Evolutionary conservation across 2,797 vertebrate species (phyloP), one percentile per base, ranked within the genome.

Genomic region (Avahi laniger): DNA sequence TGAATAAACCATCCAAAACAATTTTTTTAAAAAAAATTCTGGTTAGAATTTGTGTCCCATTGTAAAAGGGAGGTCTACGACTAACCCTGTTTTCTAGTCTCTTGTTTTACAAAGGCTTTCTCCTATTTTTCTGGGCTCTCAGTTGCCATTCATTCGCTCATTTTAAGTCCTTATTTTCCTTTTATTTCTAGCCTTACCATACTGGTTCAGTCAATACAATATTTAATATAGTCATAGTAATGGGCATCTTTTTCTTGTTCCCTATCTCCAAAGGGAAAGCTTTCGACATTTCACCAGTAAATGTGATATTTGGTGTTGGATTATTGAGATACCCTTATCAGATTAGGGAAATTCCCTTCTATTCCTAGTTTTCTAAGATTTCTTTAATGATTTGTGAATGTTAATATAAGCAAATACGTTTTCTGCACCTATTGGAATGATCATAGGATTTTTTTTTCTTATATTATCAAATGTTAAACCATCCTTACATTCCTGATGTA

Each of bases 391-490:
- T 54, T 1, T 54, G 20, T 28, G 12, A 46, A n/a, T 83, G 50
- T 85, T 92, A 89, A 87, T n/a, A 35, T 70, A 78, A 88, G 10
- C 30, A 95, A 65, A 91, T 59, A 72, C 10, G 81, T 93, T 67
- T 73, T 10, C 22, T 79, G 14, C 13, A 83, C 15, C 30, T 75
- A 50, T 35, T 96, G 26, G 11, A 50, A 76, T 43, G 46, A 43
- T 26, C 20, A 35, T 41, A 61, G 43, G 15, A 46, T 35, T 33
- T 69, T 95, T 91, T 8, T 57, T 43, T 43, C n/a, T 91, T 83
- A 1, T 65, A 26, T 79, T 96, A 52, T 59, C 41, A 72, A 85
- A 52, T 76, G 41, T 72, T 86, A 92, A 93, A 11, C 7, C 4
- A 79, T 81, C 4, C 43, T 82, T 79, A 75, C 4, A 33, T 75